Percentiles rank a stretch among this genome's conserved stretches.
Conservation (phyloP, 2,797 vertebrate genomes). For the Sebastes dallii region DNA sequence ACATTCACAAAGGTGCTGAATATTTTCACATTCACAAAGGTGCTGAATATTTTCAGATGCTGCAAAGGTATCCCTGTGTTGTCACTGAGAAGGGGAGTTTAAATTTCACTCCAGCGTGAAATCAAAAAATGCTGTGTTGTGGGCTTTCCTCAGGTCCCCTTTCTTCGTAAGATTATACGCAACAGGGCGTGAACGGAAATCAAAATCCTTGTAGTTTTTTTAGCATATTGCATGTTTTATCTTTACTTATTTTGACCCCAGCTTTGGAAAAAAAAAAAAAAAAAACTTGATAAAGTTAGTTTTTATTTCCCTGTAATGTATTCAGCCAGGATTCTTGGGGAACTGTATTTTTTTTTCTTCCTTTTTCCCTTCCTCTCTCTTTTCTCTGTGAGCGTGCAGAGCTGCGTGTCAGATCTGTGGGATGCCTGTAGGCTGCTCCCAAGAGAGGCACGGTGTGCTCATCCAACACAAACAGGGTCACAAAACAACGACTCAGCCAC, state of each 20-base stretch:
- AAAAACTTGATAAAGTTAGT: slow-evolving; percentile 67
- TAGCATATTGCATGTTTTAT: slow-evolving; percentile 32
- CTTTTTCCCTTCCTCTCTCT: slow-evolving; percentile 35
- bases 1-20: slow-evolving; percentile 59
- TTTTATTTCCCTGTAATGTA: slow-evolving; percentile 77
- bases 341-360: slow-evolving; percentile 59
- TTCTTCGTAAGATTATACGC: slow-evolving; percentile 3
- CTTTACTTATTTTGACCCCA: slow-evolving; percentile 65
- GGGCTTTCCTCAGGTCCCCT: slow-evolving; percentile 3
- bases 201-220: slow-evolving; percentile 8
- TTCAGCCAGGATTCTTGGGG: slow-evolving; percentile 78
- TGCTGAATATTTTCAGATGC: slow-evolving; percentile 53
- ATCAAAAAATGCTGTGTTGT: slow-evolving; percentile 28
- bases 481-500: slow-evolving; percentile 75
- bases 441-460: slow-evolving; percentile 73
- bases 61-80: slow-evolving; percentile 16
- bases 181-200: slow-evolving; percentile 14
- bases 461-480: slow-evolving; percentile 85
- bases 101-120: slow-evolving; percentile 16
- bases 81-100: background rate
- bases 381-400: slow-evolving; percentile 60
- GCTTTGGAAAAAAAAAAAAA: slow-evolving; percentile 54
- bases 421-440: slow-evolving; percentile 84
- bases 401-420: slow-evolving; percentile 82
- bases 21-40: slow-evolving; percentile 64